phyloP scores from a whole-genome alignment of 2,113 vertebrate species.

The Limanda limanda region DNA sequence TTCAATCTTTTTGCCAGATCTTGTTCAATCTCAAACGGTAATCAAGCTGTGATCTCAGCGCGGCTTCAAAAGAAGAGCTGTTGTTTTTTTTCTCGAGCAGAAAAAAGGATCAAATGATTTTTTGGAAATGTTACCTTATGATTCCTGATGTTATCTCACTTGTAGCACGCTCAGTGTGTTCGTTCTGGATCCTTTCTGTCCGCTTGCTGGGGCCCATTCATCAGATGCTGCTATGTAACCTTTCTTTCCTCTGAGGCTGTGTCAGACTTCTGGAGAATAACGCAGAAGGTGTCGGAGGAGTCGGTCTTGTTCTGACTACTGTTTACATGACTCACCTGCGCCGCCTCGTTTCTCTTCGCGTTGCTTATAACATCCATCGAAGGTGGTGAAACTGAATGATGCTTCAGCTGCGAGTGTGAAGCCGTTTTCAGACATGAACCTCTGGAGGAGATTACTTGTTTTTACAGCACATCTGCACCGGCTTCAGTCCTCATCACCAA shows the following conservation, averaged over 20 bases:
- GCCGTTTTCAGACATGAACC: no score
- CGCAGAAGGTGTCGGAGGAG: neutral
- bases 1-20: slow-evolving; percentile 52
- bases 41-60: slow-evolving; percentile 53
- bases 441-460: no score
- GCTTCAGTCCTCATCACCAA: no score
- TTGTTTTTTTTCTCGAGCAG: slow-evolving; percentile 13
- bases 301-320: slow-evolving; percentile 20
- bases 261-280: slow-evolving; percentile 26
- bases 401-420: no score
- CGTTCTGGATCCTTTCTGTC: neutral
- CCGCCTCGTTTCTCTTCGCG: neutral
- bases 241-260: slow-evolving; percentile 25
- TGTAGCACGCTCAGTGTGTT: slow-evolving; percentile 33
- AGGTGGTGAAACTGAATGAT: no score
- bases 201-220: neutral
- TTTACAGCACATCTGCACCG: no score
- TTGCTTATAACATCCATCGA: neutral
- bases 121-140: slow-evolving; percentile 37
- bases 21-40: slow-evolving; percentile 62
- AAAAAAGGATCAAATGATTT: slow-evolving; percentile 58
- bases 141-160: slow-evolving; percentile 55
- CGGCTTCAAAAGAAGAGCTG: slow-evolving; percentile 56
- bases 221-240: slow-evolving; percentile 54
- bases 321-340: slow-evolving; percentile 31